Conservation (phyloP, 1,140 invertebrate species). For the Notospermus geniculatus region DNA sequence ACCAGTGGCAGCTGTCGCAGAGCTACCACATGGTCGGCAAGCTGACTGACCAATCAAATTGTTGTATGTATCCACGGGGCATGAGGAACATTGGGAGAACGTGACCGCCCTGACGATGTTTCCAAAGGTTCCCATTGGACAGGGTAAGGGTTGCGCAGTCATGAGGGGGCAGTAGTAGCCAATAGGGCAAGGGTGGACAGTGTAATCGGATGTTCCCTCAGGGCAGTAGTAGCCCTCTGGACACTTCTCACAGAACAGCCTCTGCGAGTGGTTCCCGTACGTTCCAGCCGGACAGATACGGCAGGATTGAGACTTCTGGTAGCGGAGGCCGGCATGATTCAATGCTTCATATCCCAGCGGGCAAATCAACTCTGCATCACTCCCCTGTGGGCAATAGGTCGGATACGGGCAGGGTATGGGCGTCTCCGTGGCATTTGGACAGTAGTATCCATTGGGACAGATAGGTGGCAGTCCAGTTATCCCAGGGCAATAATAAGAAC, state of each 20-base stretch:
- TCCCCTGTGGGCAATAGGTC: conserved; percentile 46
- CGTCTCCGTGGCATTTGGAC: conserved; percentile 38
- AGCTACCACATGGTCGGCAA: conserved; percentile 46
- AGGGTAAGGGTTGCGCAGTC: conserved; percentile 29
- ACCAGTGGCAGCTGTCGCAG: conserved; percentile 27
- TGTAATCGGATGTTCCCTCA: conserved; percentile 39
- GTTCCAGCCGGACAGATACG: conserved; percentile 44
- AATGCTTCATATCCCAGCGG: conserved; percentile 40
- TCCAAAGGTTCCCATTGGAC: conserved; percentile 41
- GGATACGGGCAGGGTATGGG: conserved; percentile 39
- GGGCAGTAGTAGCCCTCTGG: conserved; percentile 50
- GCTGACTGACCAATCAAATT: conserved; percentile 30
- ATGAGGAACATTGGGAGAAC: conserved; percentile 34
- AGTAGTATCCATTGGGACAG: conserved; percentile 48
- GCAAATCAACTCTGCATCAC: conserved; percentile 41
- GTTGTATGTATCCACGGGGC: conserved; percentile 39
- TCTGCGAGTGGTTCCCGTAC: conserved; percentile 43
- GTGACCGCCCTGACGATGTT: conserved; percentile 25
- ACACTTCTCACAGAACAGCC: conserved; percentile 37
- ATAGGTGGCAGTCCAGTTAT: conserved; percentile 39
- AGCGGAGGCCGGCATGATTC: conserved; percentile 35
- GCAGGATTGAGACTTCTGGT: conserved; percentile 31
- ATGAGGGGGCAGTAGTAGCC: conserved; percentile 48
- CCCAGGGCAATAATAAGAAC: conserved; percentile 40
- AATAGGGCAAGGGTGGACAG: conserved; percentile 37